These are phyloP conservation scores for Cinara cedri DNA, from an alignment of 2,888 invertebrate species.

Conservation along the genomic window DNA sequence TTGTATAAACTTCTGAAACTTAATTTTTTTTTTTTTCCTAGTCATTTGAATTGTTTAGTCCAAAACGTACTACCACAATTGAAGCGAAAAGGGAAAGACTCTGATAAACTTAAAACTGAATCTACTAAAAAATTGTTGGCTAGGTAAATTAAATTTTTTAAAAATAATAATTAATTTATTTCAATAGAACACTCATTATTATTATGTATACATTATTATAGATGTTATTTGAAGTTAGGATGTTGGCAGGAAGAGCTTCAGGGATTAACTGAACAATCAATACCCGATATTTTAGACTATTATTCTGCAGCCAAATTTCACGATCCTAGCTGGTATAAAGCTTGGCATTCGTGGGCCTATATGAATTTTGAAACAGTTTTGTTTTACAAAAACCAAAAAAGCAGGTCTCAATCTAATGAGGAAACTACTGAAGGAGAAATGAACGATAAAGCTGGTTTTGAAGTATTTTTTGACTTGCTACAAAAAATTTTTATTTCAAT, in stretches of 20 bases:
- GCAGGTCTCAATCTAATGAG: slow-evolving; percentile 62
- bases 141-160: background rate
- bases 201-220: slow-evolving; percentile 63
- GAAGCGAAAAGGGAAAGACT: slow-evolving; percentile 46
- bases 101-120: slow-evolving; percentile 30
- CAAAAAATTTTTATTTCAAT: slow-evolving; percentile 54
- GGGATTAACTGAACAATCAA: slow-evolving; percentile 79
- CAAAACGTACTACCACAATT: slow-evolving; percentile 41
- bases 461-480: background rate
- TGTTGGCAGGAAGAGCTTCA: slow-evolving; percentile 91
- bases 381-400: slow-evolving; percentile 68
- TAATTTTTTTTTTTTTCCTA: slow-evolving; percentile 71
- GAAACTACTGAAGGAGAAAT: slow-evolving; percentile 54
- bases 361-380: slow-evolving; percentile 95
- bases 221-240: slow-evolving; percentile 92
- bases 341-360: slow-evolving; percentile 98
- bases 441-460: background rate
- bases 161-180: no score
- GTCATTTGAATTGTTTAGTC: slow-evolving; percentile 61
- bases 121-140: slow-evolving; percentile 51
- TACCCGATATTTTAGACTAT: slow-evolving; percentile 76
- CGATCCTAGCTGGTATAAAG: slow-evolving; percentile 91
- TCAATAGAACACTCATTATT: no score
- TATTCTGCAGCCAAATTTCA: slow-evolving; percentile 84
- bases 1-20: background rate